Evolutionary conservation across 2,797 vertebrate species (phyloP).

Genomic region (Xiphorhynchus erythropygius): DNA sequence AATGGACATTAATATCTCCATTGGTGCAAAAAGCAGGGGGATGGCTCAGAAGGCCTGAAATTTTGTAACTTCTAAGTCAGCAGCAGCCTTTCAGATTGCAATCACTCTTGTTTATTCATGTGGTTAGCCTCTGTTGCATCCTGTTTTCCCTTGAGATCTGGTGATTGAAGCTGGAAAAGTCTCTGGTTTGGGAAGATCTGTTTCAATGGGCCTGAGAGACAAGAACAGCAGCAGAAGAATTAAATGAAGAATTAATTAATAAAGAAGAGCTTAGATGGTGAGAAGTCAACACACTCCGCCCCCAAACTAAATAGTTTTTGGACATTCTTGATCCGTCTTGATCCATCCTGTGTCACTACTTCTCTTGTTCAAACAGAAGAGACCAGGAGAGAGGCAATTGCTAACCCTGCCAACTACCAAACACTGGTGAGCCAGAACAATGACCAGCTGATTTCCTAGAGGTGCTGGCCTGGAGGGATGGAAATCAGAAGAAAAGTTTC

Average conservation of each 20-base stretch:
- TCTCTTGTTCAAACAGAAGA: background rate
- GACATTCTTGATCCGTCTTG: background rate
- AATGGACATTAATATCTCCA: background rate
- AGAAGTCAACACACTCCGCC: background rate
- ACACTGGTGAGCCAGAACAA: background rate
- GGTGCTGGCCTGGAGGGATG: background rate
- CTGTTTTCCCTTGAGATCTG: background rate
- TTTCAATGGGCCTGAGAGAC: background rate
- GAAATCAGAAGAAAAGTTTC: background rate
- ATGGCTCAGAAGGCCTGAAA: background rate
- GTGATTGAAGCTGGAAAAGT: background rate
- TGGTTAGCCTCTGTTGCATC: background rate
- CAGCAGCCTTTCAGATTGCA: background rate
- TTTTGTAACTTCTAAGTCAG: background rate
- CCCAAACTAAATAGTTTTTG: background rate
- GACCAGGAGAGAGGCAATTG: background rate
- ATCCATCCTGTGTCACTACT: background rate
- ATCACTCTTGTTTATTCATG: background rate
- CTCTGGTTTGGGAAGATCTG: background rate
- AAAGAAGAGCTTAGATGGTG: background rate
- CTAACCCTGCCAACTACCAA: background rate
- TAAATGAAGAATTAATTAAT: background rate
- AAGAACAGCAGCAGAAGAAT: background rate
- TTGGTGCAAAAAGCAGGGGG: background rate
- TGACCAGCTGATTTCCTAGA: background rate